These are phyloP conservation scores for Psilanteris sp. DNA, from an alignment of 1,140 invertebrate genomes.

Conservation along the genomic window DNA sequence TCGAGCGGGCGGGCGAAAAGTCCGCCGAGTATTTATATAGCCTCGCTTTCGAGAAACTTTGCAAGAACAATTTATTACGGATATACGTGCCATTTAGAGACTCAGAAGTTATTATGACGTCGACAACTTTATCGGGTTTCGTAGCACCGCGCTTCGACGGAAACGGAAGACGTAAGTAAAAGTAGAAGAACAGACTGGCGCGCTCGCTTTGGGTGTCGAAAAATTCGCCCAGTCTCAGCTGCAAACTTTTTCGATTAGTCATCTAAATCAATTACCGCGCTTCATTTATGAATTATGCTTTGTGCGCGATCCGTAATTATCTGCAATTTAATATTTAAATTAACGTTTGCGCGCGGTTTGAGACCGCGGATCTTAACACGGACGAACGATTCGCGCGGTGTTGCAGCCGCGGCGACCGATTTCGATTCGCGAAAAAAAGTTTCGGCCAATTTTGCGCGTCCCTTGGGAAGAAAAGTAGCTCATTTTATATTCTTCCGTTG, in stretches of 20 bases:
- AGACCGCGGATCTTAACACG: too few relatives aligned
- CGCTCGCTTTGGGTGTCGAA: conserved; percentile 34
- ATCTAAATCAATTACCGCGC: conserved; percentile 40
- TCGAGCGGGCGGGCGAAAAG: conserved; percentile 47
- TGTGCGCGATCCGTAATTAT: too few relatives aligned
- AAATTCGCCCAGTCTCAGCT: conserved; percentile 41
- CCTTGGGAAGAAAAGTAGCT: too few relatives aligned
- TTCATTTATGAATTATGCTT: conserved; percentile 19
- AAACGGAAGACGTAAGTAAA: conserved; percentile 65
- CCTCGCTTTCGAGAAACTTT: conserved; percentile 74
- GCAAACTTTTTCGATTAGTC: conserved; percentile 55
- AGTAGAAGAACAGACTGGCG: conserved; percentile 45
- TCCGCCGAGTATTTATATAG: conserved; percentile 72
- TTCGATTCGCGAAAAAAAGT: too few relatives aligned
- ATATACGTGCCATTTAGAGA: conserved; percentile 77
- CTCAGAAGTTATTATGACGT: conserved; percentile 76
- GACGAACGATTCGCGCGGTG: too few relatives aligned
- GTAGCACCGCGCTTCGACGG: conserved; percentile 66
- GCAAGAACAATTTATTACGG: conserved; percentile 77
- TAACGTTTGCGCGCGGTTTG: too few relatives aligned
- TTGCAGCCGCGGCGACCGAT: too few relatives aligned
- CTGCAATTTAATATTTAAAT: too few relatives aligned
- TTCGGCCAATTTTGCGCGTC: too few relatives aligned
- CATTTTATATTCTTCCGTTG: too few relatives aligned
- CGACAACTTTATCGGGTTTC: conserved; percentile 73